Percentiles rank a stretch among this genome's conserved stretches.
Conservation (phyloP, 2,113 vertebrate genomes). For the Bubo blakistoni region DNA sequence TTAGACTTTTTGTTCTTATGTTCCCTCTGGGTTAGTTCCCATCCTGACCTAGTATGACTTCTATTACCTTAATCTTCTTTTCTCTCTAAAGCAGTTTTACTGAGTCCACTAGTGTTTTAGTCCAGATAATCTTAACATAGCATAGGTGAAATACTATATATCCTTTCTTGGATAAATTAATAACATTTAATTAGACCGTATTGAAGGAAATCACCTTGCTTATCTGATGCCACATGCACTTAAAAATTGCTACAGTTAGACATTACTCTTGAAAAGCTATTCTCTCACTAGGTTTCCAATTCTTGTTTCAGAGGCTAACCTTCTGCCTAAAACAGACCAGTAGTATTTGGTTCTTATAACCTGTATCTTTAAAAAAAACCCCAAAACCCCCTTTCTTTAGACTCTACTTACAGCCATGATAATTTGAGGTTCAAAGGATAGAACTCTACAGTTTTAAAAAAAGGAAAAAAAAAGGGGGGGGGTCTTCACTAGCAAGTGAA, state of each 20-base stretch:
- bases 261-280: not conserved
- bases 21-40: not conserved
- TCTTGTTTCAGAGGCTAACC: not conserved
- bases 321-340: not conserved
- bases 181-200: not conserved
- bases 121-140: not conserved
- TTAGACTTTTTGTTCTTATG: not conserved
- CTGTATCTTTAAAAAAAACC: not conserved
- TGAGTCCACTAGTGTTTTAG: not conserved
- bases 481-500: not conserved
- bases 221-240: not conserved
- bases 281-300: not conserved
- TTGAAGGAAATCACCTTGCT: not conserved
- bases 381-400: not conserved
- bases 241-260: not conserved
- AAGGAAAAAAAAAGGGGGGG: too few species aligned
- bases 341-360: not conserved
- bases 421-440: not conserved
- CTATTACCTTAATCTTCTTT: not conserved
- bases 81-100: not conserved
- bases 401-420: not conserved
- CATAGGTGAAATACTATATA: not conserved
- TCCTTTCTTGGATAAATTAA: not conserved
- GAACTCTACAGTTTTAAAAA: not conserved
- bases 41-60: not conserved